A percentile compares a stretch with the other conserved stretches of the same genome.
phyloP scores from a whole-genome alignment of 1,140 invertebrate species.

The Procambarus virginalis region DNA sequence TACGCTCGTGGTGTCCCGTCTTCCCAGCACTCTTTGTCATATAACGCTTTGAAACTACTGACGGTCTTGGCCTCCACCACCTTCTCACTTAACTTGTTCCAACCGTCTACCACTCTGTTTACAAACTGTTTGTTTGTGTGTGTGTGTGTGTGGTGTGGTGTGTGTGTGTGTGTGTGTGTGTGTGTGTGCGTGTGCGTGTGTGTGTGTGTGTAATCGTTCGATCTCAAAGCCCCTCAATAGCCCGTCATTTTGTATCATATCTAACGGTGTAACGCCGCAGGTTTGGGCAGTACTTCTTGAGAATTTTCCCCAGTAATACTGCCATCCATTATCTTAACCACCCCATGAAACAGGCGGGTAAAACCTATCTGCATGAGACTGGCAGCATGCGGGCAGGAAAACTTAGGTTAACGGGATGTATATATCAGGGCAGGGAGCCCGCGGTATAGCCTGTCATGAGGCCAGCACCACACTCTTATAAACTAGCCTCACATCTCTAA shows the following conservation, averaged over 20 bases:
- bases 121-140: too few relatives aligned
- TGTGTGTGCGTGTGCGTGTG: too few relatives aligned
- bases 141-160: too few relatives aligned
- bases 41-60: too few relatives aligned
- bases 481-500: background rate
- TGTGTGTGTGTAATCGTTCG: background rate
- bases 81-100: too few relatives aligned
- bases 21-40: too few relatives aligned
- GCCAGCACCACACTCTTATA: background rate
- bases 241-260: background rate
- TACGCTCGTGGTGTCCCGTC: too few relatives aligned
- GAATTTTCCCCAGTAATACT: background rate
- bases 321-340: background rate
- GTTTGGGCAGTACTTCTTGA: background rate
- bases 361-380: background rate
- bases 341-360: background rate
- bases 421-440: background rate
- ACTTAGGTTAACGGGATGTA: background rate
- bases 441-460: background rate
- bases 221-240: background rate
- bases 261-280: background rate
- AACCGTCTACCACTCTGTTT: too few relatives aligned
- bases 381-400: background rate
- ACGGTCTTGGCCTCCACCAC: too few relatives aligned
- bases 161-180: too few relatives aligned